These are phyloP conservation scores for Dendrocopos noguchii DNA, from an alignment of 2,113 vertebrate genomes.

Conservation along the genomic window DNA sequence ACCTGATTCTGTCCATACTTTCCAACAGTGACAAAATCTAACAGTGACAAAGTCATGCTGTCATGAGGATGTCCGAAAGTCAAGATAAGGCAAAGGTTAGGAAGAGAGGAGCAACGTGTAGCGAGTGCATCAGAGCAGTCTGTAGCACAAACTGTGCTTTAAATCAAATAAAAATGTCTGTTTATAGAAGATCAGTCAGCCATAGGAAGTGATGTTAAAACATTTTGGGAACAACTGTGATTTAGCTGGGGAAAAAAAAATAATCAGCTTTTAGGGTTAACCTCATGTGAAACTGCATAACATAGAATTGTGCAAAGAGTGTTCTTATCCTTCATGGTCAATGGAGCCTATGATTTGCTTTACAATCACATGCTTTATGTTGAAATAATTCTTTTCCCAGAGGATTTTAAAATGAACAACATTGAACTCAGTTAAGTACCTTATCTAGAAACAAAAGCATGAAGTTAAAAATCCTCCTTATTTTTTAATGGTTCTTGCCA, in stretches of 20 bases:
- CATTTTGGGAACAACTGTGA: neutral
- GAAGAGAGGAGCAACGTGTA: neutral
- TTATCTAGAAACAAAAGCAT: constrained; percentile 39
- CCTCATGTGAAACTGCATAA: constrained; percentile 38
- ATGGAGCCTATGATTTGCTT: constrained; percentile 32
- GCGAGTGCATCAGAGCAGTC: neutral
- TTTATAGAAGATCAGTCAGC: neutral
- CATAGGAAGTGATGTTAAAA: constrained; percentile 2
- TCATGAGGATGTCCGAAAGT: neutral
- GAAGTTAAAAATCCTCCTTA: constrained; percentile 31
- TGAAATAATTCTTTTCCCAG: constrained; percentile 52
- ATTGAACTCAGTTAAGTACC: constrained; percentile 43
- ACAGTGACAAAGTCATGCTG: neutral
- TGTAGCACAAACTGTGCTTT: neutral
- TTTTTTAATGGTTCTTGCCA: constrained; percentile 1
- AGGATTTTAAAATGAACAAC: constrained; percentile 52
- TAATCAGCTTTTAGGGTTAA: constrained; percentile 23
- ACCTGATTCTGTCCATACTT: neutral
- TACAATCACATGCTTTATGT: constrained; percentile 63
- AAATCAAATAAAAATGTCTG: neutral
- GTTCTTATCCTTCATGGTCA: constrained; percentile 50
- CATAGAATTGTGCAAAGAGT: constrained; percentile 39
- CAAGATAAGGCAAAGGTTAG: neutral
- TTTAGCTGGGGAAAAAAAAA: neutral
- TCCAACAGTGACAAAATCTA: neutral